A percentile compares a stretch with the other conserved stretches of the same genome.
Conservation (phyloP, 2,113 vertebrate species). For the Fulica atra region DNA sequence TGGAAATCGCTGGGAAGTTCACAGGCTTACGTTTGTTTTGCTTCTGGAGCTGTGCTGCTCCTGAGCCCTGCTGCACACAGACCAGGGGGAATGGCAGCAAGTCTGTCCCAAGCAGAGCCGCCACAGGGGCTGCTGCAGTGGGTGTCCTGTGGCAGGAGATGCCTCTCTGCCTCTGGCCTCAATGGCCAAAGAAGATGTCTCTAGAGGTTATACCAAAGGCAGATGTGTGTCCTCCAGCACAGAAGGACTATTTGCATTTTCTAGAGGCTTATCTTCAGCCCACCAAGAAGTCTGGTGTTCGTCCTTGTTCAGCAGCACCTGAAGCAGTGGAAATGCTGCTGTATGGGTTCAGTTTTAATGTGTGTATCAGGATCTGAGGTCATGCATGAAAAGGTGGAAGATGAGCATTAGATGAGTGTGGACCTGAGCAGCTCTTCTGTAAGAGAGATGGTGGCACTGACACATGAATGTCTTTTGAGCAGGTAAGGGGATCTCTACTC, state of each 20-base stretch:
- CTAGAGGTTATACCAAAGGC: neutral
- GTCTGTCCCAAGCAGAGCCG: accelerated
- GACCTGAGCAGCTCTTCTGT: neutral
- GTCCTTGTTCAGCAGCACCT: neutral
- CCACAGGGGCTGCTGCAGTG: accelerated
- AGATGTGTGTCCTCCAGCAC: neutral
- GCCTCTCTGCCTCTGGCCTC: neutral
- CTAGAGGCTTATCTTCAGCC: neutral
- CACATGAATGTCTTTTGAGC: neutral
- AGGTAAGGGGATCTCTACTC: neutral
- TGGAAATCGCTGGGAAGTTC: neutral
- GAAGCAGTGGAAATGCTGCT: neutral
- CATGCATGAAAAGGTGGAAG: neutral
- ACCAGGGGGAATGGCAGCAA: neutral
- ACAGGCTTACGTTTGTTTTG: neutral
- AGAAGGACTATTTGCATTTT: neutral
- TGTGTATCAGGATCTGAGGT: neutral
- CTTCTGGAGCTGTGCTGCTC: accelerated
- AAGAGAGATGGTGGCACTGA: neutral
- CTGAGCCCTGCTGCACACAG: accelerated
- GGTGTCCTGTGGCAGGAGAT: neutral
- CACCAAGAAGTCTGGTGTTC: neutral
- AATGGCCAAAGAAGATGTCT: neutral
- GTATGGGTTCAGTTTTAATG: neutral
- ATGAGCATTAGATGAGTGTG: neutral